Base-by-base conservation (phyloP, 2,888 invertebrate species). In the Lepidochitona cinerea region DNA sequence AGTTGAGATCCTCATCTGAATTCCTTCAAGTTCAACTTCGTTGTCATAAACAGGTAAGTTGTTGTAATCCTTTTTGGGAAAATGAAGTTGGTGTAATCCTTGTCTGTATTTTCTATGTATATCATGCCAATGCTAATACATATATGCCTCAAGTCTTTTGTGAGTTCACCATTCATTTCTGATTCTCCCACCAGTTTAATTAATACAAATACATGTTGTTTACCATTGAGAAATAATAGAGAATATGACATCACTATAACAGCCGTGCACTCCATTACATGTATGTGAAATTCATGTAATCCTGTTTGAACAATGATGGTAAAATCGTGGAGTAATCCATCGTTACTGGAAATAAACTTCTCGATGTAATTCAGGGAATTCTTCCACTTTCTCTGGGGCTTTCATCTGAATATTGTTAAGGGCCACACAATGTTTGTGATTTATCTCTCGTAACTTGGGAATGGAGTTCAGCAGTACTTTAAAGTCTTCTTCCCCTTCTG, bases 361-460 rank as follows among this genome's bases (percentile, higher is more conserved):
- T 72, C 84, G 81, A 78, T 89, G 89, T 6, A 90, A 81, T 18
- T 81, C 80, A 18, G 88, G 87, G 71, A 88, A 87, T 37, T 84
- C 79, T n/a, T 78, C 54, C 41, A 78, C 79, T 41, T 68, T 74
- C 1, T 84, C 75, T 0, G 85, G 85, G 9, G 78, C 76, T 53
- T 79, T 82, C 86, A 87, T 88, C 79, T 88, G 88, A 84, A 90
- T 88, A 77, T 80, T 84, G 72, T 86, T 87, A 35, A 90, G 81
- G 6, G 86, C 84, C 75, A 84, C 81, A 1, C 86, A 73, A 78
- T 90, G 90, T 49, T 86, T 84, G 65, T 84, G 78, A 75, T 89
- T 90, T 66, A 89, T 85, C 69, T 77, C 77, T 37, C 79, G 81
- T 68, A 89, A 85, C 72, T 83, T 75, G 0, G 87, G 87, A 4